These are phyloP conservation scores for Sebastes iracundus DNA, from an alignment of 2,797 vertebrate genomes.

Conservation along the genomic window DNA sequence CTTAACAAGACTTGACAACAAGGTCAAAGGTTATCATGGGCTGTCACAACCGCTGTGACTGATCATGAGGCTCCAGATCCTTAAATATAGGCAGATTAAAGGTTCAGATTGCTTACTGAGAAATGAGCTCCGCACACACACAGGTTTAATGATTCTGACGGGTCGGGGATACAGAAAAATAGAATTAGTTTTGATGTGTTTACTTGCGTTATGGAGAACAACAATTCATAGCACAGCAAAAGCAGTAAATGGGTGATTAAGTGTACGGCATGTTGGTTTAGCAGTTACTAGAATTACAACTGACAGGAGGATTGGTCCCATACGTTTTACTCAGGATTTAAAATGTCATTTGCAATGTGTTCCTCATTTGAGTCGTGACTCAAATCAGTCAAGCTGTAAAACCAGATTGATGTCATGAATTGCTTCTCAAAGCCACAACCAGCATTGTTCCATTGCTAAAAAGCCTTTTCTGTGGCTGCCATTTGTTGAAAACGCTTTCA, in stretches of 20 bases:
- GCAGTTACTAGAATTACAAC: background rate
- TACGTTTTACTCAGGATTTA: background rate
- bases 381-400: background rate
- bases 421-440: background rate
- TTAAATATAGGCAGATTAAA: background rate
- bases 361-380: background rate
- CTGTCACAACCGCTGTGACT: background rate
- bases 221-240: background rate
- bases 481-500: background rate
- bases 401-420: background rate
- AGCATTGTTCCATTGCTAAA: background rate
- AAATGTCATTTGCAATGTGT: background rate
- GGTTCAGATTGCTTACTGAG: background rate
- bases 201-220: background rate
- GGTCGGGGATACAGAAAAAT: background rate
- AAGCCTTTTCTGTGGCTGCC: background rate
- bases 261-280: background rate
- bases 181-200: background rate
- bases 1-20: background rate
- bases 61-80: background rate
- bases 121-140: background rate
- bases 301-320: background rate
- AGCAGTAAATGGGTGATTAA: background rate
- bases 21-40: conserved; percentile 28
- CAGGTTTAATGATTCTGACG: background rate